Percentiles rank a stretch among this genome's conserved stretches.
Evolutionary conservation across 1,140 invertebrate species (phyloP).

Genomic region (Hycleus phaleratus): DNA sequence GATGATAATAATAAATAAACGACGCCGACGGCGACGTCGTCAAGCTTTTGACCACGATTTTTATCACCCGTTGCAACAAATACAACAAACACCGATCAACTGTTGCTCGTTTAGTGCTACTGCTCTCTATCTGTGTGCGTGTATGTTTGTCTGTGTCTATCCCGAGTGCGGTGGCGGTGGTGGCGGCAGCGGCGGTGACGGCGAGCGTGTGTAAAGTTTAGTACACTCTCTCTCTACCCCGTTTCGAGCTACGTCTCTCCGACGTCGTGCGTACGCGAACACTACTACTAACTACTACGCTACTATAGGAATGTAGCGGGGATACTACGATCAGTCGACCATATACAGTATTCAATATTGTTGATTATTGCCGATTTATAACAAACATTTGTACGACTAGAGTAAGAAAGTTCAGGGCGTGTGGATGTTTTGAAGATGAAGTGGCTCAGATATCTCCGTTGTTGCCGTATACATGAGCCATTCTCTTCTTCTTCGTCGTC

Average conservation of each 20-base stretch:
- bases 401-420: conserved; percentile 35
- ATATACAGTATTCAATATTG: not conserved
- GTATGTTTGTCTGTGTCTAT: too few species aligned
- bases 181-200: too few species aligned
- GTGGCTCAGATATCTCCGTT: conserved; percentile 19
- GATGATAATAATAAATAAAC: too few species aligned
- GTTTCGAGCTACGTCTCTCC: not conserved
- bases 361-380: not conserved
- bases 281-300: conserved; percentile 25
- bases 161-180: too few species aligned
- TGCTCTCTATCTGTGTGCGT: too few species aligned
- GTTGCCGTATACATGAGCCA: not conserved
- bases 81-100: too few species aligned
- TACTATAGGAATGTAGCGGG: conserved; percentile 32
- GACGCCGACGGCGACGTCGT: too few species aligned
- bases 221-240: too few species aligned
- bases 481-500: not conserved
- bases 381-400: conserved; percentile 13
- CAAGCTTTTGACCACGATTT: too few species aligned
- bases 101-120: too few species aligned
- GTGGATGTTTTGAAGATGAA: conserved; percentile 29
- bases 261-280: conserved; percentile 16
- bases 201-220: too few species aligned
- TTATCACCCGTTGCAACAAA: too few species aligned
- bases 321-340: conserved; percentile 31